phyloP scores from a whole-genome alignment of 2,888 invertebrate species.

The Apamea anceps region DNA sequence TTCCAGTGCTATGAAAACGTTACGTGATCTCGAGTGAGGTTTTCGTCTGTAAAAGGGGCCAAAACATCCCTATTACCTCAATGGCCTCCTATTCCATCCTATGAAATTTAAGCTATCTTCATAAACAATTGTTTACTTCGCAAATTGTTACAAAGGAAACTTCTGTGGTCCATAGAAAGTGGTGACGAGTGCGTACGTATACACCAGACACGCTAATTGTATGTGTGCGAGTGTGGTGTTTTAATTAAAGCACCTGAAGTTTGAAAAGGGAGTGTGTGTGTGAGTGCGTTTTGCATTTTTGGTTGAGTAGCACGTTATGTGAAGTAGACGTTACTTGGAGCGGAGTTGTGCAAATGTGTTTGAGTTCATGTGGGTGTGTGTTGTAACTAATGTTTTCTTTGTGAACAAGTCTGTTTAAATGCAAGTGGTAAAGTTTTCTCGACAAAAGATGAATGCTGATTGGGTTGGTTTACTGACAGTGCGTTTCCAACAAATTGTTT shows the following conservation, averaged over 20 bases:
- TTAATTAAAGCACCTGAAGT: slow-evolving; percentile 60
- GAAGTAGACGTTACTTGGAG: slow-evolving; percentile 35
- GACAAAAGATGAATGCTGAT: slow-evolving; percentile 13
- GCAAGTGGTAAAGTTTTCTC: slow-evolving; percentile 20
- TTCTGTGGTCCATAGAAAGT: slow-evolving; percentile 59
- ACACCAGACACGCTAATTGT: slow-evolving; percentile 30
- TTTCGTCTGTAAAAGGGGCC: slow-evolving; percentile 73
- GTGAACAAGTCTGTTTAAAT: slow-evolving; percentile 30
- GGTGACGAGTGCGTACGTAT: slow-evolving; percentile 42
- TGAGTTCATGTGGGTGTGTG: slow-evolving; percentile 28
- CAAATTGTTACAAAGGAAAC: slow-evolving; percentile 62
- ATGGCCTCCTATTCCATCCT: slow-evolving; percentile 64
- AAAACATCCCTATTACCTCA: slow-evolving; percentile 75
- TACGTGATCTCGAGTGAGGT: slow-evolving; percentile 81
- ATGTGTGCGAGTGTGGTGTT: slow-evolving; percentile 39
- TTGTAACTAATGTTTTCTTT: slow-evolving; percentile 27
- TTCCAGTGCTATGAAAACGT: slow-evolving; percentile 84
- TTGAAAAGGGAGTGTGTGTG: slow-evolving; percentile 35
- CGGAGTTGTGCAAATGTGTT: slow-evolving; percentile 51
- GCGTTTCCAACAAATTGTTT: neutral
- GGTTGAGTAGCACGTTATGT: slow-evolving; percentile 46
- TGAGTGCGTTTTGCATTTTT: slow-evolving; percentile 55
- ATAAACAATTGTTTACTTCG: slow-evolving; percentile 50
- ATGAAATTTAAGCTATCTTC: slow-evolving; percentile 65
- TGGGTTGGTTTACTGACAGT: neutral